phyloP scores from a whole-genome alignment of 2,113 vertebrate species.

The Alethe castanea region DNA sequence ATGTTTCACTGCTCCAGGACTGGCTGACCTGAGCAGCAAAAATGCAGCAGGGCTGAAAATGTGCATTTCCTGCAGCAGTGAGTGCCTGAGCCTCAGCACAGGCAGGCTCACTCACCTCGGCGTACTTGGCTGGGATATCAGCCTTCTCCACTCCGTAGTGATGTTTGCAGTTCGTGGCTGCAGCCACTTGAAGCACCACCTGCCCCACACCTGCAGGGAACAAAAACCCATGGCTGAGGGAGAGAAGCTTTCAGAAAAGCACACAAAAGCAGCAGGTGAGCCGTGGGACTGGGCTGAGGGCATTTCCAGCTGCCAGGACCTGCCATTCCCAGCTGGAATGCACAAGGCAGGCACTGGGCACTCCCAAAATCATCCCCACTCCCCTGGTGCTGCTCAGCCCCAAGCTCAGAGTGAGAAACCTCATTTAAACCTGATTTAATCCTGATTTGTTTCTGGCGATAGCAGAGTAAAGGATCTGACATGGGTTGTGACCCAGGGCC shows the following conservation, averaged over 20 bases:
- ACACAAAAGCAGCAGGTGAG: background rate
- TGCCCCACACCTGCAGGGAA: constrained; percentile 89
- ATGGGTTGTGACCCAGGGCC: background rate
- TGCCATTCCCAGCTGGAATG: background rate
- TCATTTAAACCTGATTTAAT: no score
- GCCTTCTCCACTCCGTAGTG: constrained; percentile 98
- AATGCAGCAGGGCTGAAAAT: background rate
- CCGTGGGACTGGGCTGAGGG: background rate
- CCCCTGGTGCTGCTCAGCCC: background rate
- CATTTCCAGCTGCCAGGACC: background rate
- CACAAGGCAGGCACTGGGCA: accelerated
- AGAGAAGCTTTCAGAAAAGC: background rate
- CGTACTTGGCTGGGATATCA: constrained; percentile 96
- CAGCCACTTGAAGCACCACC: constrained; percentile 98
- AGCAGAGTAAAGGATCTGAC: background rate
- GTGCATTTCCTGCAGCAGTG: background rate
- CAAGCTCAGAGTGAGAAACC: background rate
- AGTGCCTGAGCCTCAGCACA: background rate
- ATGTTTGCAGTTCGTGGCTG: constrained; percentile 97
- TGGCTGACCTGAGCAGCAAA: background rate
- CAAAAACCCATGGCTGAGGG: background rate
- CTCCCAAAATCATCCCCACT: background rate
- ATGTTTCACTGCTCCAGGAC: background rate
- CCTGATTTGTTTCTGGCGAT: background rate
- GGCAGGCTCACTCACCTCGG: constrained; percentile 81